Conservation (phyloP, 2,113 vertebrate genomes). For the Vidua macroura region DNA sequence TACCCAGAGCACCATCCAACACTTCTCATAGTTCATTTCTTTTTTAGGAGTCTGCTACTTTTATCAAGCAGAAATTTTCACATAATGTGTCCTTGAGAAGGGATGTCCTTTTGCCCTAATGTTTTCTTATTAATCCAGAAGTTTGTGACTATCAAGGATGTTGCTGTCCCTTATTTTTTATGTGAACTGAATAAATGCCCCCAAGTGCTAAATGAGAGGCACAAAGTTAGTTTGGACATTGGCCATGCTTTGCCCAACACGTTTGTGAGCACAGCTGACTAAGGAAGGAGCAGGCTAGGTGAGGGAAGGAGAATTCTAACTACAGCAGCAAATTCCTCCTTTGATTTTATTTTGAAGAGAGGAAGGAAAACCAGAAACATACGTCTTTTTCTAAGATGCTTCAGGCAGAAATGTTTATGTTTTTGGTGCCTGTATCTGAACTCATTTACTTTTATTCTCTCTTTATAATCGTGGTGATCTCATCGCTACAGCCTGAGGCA, state of each 20-base stretch:
- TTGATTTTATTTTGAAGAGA: slow-evolving; percentile 34
- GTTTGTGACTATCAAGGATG: background rate
- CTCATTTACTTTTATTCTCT: slow-evolving; percentile 48
- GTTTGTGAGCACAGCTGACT: background rate
- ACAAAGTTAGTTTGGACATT: background rate
- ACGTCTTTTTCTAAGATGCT: slow-evolving; percentile 4
- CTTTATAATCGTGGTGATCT: slow-evolving; percentile 34
- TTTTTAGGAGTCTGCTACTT: background rate
- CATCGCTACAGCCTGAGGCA: background rate
- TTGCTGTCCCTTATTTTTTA: background rate
- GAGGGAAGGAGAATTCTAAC: background rate
- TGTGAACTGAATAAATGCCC: background rate
- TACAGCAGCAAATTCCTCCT: slow-evolving; percentile 24
- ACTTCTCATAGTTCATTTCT: background rate
- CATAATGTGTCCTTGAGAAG: background rate
- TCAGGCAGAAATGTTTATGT: slow-evolving; percentile 19
- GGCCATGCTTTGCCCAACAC: background rate
- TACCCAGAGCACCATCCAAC: background rate
- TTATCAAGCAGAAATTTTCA: background rate
- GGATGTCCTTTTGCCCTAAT: background rate
- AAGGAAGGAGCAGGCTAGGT: background rate
- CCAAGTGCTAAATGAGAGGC: background rate
- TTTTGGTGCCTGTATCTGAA: background rate
- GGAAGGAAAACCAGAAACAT: slow-evolving; percentile 22
- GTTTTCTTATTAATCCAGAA: background rate